A percentile compares a stretch with the other conserved stretches of the same genome.
Evolutionary conservation across 2,113 vertebrate genomes (phyloP).

Genomic region (Hippotragus niger): DNA sequence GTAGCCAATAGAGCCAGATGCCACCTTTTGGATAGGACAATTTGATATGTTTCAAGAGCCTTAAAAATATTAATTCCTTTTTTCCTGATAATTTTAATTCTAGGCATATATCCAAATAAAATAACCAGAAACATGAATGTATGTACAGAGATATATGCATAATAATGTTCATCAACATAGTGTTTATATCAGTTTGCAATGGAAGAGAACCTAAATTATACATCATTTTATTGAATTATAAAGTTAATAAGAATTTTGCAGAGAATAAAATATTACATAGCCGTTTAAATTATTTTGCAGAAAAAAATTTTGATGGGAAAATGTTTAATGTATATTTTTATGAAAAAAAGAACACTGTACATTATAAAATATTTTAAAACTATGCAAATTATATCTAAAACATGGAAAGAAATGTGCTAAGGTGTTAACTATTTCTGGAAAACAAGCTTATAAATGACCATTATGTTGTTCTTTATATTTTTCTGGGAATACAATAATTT

Average conservation of each 20-base stretch:
- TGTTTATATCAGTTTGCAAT: slow-evolving; percentile 7
- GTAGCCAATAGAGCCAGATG: not conserved
- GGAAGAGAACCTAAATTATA: not conserved
- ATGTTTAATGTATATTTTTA: not conserved
- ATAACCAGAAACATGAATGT: not conserved
- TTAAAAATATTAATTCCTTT: not conserved
- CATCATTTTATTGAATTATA: not conserved
- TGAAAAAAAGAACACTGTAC: not conserved
- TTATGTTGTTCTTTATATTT: not conserved
- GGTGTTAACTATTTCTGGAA: not conserved
- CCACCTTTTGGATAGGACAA: not conserved
- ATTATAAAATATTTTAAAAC: not conserved
- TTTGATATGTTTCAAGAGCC: not conserved
- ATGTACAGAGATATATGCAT: not conserved
- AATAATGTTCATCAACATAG: not conserved
- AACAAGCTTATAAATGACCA: not conserved
- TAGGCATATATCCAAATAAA: not conserved
- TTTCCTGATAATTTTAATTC: not conserved
- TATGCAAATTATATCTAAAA: slow-evolving; percentile 2
- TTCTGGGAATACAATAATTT: not conserved
- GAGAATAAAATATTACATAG: not conserved
- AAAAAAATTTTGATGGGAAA: not conserved
- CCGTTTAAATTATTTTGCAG: slow-evolving; percentile 24
- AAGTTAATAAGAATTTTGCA: not conserved
- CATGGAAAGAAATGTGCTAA: not conserved